phyloP scores from a whole-genome alignment of 2,888 invertebrate species.

The Macrophya alboannulata region DNA sequence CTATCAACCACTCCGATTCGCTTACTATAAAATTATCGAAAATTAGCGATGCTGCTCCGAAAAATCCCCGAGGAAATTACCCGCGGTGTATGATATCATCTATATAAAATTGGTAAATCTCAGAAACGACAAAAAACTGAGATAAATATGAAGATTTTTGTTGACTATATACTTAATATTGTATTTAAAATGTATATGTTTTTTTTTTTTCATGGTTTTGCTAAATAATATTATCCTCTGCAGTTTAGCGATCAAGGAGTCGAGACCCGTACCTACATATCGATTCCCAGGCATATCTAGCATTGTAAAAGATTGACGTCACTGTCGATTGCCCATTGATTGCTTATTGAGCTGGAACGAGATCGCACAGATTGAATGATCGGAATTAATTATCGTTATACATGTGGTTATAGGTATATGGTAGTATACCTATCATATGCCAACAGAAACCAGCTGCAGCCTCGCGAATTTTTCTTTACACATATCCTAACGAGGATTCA shows the following conservation, averaged over 20 bases:
- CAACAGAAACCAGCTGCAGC: background rate
- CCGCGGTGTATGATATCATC: no score
- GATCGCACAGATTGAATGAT: slow-evolving; percentile 60
- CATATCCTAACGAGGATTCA: background rate
- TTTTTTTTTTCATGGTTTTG: background rate
- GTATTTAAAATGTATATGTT: no score
- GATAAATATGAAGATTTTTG: background rate
- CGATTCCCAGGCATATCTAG: slow-evolving; percentile 57
- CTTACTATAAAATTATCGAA: background rate
- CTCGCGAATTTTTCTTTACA: background rate
- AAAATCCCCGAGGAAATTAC: background rate
- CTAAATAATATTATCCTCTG: background rate
- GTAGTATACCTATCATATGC: background rate
- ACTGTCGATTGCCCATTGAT: slow-evolving; percentile 53
- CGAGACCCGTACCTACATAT: slow-evolving; percentile 38
- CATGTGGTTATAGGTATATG: background rate
- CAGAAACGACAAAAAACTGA: no score
- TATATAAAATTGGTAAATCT: no score
- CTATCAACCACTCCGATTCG: background rate
- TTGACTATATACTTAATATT: no score
- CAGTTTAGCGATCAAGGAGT: slow-evolving; percentile 4
- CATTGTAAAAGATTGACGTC: slow-evolving; percentile 57
- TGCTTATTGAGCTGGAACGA: slow-evolving; percentile 60
- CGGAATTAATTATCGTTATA: slow-evolving; percentile 54
- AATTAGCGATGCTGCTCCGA: background rate